Evolutionary conservation across 30 jellyfish, hydroid and myxozoan genomes (phyloP).

Genomic region (Pelagia noctiluca): DNA sequence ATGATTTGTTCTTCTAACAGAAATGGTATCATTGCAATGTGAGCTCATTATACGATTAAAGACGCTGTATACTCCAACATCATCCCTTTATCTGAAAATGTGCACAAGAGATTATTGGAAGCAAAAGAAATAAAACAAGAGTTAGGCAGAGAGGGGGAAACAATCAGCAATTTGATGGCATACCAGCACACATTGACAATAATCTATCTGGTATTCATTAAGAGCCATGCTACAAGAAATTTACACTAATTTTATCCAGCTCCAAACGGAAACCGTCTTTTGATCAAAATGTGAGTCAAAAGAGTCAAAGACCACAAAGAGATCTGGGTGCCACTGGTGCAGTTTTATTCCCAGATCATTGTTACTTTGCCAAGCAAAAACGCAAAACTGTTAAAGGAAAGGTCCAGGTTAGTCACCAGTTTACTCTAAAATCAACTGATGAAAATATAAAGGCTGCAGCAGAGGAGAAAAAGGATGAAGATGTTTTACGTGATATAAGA

Average conservation of each 20-base stretch:
- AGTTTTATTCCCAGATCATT: background rate
- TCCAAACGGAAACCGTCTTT: background rate
- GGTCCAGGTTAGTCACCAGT: background rate
- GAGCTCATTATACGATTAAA: constrained; percentile 5
- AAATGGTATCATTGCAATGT: constrained; percentile 7
- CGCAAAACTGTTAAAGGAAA: background rate
- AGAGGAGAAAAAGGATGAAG: background rate
- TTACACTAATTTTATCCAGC: background rate
- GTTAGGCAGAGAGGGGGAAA: constrained; percentile 3
- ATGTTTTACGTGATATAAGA: background rate
- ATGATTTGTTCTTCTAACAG: background rate
- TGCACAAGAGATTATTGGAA: background rate
- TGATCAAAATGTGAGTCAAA: background rate
- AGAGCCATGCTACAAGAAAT: constrained; percentile 18
- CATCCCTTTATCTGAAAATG: background rate
- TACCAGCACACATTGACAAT: background rate
- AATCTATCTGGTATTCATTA: background rate
- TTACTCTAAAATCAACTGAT: background rate
- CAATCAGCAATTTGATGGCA: background rate
- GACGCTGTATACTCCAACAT: background rate
- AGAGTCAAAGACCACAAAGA: background rate
- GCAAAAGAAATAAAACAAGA: constrained; percentile 27
- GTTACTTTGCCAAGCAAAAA: background rate
- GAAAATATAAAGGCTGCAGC: background rate
- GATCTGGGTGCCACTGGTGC: background rate